Conservation (phyloP, 2,888 invertebrate genomes). For the Dusona sp. region DNA sequence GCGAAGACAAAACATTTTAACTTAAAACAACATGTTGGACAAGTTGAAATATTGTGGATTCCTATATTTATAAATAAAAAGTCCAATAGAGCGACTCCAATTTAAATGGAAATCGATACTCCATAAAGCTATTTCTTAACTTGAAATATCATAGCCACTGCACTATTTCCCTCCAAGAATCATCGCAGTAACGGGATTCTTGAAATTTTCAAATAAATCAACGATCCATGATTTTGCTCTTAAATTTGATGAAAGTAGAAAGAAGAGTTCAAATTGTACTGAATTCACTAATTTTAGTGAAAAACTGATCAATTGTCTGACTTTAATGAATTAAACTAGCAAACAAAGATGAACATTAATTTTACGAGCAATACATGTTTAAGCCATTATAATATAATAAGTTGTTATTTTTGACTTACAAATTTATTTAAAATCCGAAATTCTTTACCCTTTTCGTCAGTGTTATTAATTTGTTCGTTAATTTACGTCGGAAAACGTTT, state of each 20-base stretch:
- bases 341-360: conserved; percentile 26
- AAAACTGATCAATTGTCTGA: neutral
- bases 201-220: neutral
- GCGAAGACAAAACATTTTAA: neutral
- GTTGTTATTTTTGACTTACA: neutral
- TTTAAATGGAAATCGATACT: neutral
- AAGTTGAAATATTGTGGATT: neutral
- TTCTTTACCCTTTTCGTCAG: neutral
- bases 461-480: neutral
- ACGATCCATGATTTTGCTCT: neutral
- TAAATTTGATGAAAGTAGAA: conserved; percentile 11
- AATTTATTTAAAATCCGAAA: neutral
- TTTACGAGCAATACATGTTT: conserved; percentile 26
- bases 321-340: neutral
- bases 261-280: neutral
- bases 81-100: conserved; percentile 2
- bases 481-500: neutral
- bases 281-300: neutral
- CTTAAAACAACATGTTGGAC: neutral
- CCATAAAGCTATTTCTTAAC: neutral
- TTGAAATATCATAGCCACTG: neutral
- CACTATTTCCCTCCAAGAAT: neutral
- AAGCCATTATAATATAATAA: neutral
- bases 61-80: neutral
- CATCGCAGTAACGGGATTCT: neutral